Evolutionary conservation across 2,797 vertebrate species (phyloP).

Genomic region (Acanthopagrus latus): DNA sequence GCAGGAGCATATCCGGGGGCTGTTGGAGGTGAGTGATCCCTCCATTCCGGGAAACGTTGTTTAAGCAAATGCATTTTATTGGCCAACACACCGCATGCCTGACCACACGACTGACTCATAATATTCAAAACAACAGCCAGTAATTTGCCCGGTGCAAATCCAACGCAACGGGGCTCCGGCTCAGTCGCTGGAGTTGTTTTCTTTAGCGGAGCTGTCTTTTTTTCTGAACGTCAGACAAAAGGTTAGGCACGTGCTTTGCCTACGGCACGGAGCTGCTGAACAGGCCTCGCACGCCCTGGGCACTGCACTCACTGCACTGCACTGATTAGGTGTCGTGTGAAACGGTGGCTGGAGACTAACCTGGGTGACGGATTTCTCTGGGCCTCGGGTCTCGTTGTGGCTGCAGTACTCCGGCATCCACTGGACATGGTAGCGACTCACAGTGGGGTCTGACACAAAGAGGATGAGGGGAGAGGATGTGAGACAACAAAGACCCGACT

Average conservation of each 20-base stretch:
- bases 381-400: slow-evolving; percentile 88
- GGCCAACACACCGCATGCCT: slow-evolving; percentile 75
- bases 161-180: slow-evolving; percentile 51
- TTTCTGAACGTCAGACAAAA: slow-evolving; percentile 69
- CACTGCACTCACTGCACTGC: not conserved
- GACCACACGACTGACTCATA: slow-evolving; percentile 80
- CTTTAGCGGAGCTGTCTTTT: slow-evolving; percentile 49
- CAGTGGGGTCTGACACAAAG: slow-evolving; percentile 80
- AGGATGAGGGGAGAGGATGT: slow-evolving; percentile 13
- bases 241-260: slow-evolving; percentile 61
- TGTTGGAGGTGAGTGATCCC: slow-evolving; percentile 61
- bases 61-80: slow-evolving; percentile 81
- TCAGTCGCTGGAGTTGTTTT: slow-evolving; percentile 53
- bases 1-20: slow-evolving; percentile 53
- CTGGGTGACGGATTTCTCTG: slow-evolving; percentile 89
- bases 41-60: slow-evolving; percentile 78
- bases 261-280: slow-evolving; percentile 57
- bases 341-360: slow-evolving; percentile 77
- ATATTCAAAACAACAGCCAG: slow-evolving; percentile 77
- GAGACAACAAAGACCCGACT: not conserved
- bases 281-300: slow-evolving; percentile 7
- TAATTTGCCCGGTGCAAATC: slow-evolving; percentile 63
- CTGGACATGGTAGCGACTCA: slow-evolving; percentile 90
- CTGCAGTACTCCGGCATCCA: slow-evolving; percentile 92
- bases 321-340: not conserved